Percentiles rank a stretch among this genome's conserved stretches.
These are phyloP conservation scores for Pyrgus malvae DNA, from an alignment of 2,888 invertebrate genomes.

Conservation along the genomic window DNA sequence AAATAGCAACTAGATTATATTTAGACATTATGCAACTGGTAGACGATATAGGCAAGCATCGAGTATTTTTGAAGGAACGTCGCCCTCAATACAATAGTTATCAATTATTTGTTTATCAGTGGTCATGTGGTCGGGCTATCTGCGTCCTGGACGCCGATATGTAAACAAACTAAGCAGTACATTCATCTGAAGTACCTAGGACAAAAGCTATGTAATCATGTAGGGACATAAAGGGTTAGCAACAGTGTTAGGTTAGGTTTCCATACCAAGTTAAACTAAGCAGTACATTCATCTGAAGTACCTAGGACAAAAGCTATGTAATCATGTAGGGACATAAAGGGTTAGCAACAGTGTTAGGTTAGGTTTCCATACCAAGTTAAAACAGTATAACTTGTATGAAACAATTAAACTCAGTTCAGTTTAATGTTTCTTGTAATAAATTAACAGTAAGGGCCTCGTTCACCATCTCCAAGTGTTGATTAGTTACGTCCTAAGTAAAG, in stretches of 20 bases:
- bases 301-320: background rate
- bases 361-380: too few relatives aligned
- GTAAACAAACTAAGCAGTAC: constrained; percentile 14
- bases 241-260: too few relatives aligned
- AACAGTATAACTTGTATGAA: too few relatives aligned
- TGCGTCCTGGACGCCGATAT: constrained; percentile 6
- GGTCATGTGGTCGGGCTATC: constrained; percentile 35
- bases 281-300: background rate
- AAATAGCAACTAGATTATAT: background rate
- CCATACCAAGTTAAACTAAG: too few relatives aligned
- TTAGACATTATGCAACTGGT: background rate
- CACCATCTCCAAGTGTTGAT: too few relatives aligned
- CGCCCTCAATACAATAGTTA: constrained; percentile 23
- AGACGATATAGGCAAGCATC: background rate
- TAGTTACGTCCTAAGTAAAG: too few relatives aligned
- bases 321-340: too few relatives aligned
- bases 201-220: background rate
- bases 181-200: background rate
- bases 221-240: too few relatives aligned
- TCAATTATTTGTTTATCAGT: constrained; percentile 27
- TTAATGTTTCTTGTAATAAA: too few relatives aligned
- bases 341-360: too few relatives aligned
- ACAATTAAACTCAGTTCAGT: too few relatives aligned
- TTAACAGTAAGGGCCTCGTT: too few relatives aligned
- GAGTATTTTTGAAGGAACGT: constrained; percentile 18